A percentile compares a stretch with the other conserved stretches of the same genome.
Evolutionary conservation across 2,113 vertebrate genomes (phyloP).

Genomic region (Istiophorus platypterus): DNA sequence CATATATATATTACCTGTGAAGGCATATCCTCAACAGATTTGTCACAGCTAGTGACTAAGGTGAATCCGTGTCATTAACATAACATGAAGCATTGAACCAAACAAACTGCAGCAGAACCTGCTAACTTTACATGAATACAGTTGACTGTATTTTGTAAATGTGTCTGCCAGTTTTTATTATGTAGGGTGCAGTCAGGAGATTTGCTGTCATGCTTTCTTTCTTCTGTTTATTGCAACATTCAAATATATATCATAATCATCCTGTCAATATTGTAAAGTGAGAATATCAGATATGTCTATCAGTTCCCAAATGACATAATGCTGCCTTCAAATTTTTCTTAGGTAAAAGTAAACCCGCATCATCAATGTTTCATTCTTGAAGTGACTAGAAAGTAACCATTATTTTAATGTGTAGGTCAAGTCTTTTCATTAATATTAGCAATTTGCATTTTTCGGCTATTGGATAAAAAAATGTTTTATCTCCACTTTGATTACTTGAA

Average conservation of each 20-base stretch:
- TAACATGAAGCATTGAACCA: too few species aligned
- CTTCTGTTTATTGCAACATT: background rate
- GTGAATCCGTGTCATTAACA: background rate
- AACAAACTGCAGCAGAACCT: background rate
- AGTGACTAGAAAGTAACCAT: too few species aligned
- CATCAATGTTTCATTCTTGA: too few species aligned
- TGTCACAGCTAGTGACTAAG: background rate
- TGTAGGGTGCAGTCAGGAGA: background rate
- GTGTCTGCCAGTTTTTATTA: constrained; percentile 1
- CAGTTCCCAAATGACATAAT: background rate
- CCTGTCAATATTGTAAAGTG: background rate
- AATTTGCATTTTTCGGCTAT: too few species aligned
- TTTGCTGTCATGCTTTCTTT: background rate
- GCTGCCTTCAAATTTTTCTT: too few species aligned
- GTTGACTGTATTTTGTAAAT: background rate
- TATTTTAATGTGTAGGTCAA: too few species aligned
- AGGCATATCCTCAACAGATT: background rate
- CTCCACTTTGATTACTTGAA: too few species aligned
- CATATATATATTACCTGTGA: too few species aligned
- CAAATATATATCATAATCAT: background rate
- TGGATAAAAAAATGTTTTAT: too few species aligned
- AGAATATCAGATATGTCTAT: background rate
- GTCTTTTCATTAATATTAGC: too few species aligned
- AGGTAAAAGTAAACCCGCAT: too few species aligned
- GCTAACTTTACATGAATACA: background rate